Evolutionary conservation across 2,113 vertebrate species (phyloP), one percentile per base, ranked within the genome.

Genomic region (Oreocharis arfaki): DNA sequence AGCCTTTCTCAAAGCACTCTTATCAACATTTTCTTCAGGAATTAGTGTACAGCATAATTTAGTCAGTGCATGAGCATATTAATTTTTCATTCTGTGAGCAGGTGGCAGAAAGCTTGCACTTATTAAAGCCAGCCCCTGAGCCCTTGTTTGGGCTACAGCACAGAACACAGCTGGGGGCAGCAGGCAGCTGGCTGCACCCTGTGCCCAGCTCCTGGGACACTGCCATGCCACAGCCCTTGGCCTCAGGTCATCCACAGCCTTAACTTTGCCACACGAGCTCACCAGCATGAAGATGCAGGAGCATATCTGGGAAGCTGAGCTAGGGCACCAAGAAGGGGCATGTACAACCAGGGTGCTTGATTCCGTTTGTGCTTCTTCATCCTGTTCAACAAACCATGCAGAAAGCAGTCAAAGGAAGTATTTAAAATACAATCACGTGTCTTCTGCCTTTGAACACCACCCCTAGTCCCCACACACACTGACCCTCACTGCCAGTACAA

Each of bases 1-100:
- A 95, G 39, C 50, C 77, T 88, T 71, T 90, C 86, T 87, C 83
- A 67, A 92, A 94, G 78, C 50, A 53, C 65, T 71, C 86, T 95
- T 97, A 97, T 96, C 95, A 96, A 94, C 73, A 87, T 74, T 95
- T 97, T 94, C 78, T 88, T 82, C 88, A 90, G 84, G 96, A 96
- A 96, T 96, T 95, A 97, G 68, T 77, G 46, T 78, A 86, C 46
- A 87, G 76, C 77, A 84, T 97, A 95, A 95, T 97, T 95, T 96
- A 97, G 75, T 64, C 64, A 86, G 78, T 1, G 3, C 60, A 92
- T 93, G 92, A 95, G 93, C 93, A 90, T 75, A 93, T 95, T 96
- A 94, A 95, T 92, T 95, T 97, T 95, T 91, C 61, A 91, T 50
- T 91, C 63, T 57, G 32, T 1, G 21, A 91, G 67, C 41, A 90